Evolutionary conservation across 2,888 invertebrate species (phyloP).

Genomic region (Heliconius charithonia): DNA sequence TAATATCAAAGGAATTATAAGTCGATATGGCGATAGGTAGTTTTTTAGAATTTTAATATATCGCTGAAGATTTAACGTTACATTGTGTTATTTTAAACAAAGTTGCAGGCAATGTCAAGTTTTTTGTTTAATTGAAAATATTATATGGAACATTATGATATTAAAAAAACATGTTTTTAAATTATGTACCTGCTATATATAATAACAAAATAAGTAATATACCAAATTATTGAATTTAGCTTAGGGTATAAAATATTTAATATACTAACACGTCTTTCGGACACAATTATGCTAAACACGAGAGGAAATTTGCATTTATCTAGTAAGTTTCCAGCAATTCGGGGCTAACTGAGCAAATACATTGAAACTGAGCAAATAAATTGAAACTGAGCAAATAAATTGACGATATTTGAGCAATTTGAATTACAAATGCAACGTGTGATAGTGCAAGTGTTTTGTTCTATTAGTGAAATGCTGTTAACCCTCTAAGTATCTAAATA

Average conservation of each 20-base stretch:
- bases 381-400: background rate
- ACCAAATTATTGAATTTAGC: background rate
- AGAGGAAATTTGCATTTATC: background rate
- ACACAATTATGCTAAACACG: background rate
- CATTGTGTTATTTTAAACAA: no score
- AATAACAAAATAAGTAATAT: background rate
- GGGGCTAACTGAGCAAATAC: conserved; percentile 4
- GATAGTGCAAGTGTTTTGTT: background rate
- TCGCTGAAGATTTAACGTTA: no score
- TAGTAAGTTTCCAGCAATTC: background rate
- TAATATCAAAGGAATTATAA: no score
- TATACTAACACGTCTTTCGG: background rate
- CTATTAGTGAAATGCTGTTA: background rate
- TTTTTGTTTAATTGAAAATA: no score
- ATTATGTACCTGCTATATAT: background rate
- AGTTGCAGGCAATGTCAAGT: no score
- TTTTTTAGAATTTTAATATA: no score
- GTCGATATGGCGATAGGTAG: no score
- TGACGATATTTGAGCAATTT: conserved; percentile 6
- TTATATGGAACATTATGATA: no score
- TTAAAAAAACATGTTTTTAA: no score
- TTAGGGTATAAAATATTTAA: background rate
- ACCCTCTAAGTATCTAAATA: no score
- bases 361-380: background rate
- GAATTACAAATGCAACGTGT: conserved; percentile 10